Evolutionary conservation across 2,888 invertebrate species (phyloP), one percentile per base, ranked within the genome.

Genomic region (Tetrapedia diversipes): DNA sequence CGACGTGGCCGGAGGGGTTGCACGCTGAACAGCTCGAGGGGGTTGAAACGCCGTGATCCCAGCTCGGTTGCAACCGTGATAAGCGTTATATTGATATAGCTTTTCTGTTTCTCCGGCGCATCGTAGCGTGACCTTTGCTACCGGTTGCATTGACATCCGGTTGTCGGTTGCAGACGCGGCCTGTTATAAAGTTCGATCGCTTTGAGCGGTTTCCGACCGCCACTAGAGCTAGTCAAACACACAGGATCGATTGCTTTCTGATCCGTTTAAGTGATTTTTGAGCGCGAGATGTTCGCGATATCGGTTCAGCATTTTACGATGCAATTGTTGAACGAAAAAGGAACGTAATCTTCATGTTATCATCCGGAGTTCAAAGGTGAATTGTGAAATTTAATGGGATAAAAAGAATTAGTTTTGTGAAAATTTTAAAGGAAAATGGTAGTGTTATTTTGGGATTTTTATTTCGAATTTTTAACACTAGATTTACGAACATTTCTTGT

Each of bases 121-220:
- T 34, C 49, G 32, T 61, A 54, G 59, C 47, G 64, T 64, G 71
- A 64, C 57, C 68, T 77, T 64, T 64, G 68, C 63, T 61, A 59
- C 53, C 51, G 39, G 24, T 37, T 68, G 34, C 76, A 77, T 74
- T 77, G 74, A 74, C 76, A 74, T 68, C 64, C 76, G 74, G 68
- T 68, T 77, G 74, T 74, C 76, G 39, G 27, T n/a, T 34, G 73
- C 76, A 68, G 74, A 74, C 43, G 6, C 57, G 16, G 19, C 49
- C 29, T 34, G 61, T 49, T 64, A 67, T 39, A 57, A 76, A 73
- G 39, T 76, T 76, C 73, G 57, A 72, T 60, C 72, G 72, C 72
- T 75, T 61, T 61, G 41, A 65, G 75, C 68, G 47, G 34, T 66
- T 75, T 37, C 49, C 34, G 29, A 45, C 16, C 14, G 29, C 76